Base-by-base conservation (phyloP, 2,888 invertebrate species). In the Dasysyrphus tricinctus region DNA sequence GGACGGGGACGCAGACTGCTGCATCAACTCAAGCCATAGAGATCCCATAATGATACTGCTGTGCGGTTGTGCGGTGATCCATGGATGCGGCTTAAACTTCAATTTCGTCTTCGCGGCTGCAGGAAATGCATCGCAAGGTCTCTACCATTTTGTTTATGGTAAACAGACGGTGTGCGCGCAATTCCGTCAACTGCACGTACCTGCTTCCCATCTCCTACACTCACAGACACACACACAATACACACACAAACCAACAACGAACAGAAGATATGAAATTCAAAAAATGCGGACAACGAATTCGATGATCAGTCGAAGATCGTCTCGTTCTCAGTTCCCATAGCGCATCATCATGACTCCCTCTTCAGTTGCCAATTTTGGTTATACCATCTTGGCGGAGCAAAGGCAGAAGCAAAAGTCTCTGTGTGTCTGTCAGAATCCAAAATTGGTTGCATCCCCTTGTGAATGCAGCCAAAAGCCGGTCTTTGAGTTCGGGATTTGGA, bases 101-200 rank as follows among this genome's bases (percentile, higher is more conserved):
- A 7, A 34, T 32, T 32, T 16, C n/a, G 57, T 57, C 57, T 51
- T 32, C 37, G 44, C 29, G 34, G 32, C 80, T 59, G 73, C 73
- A 84, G 75, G 80, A 75, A 88, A 70, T 77, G 78, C 77, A 79
- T 67, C 29, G 67, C 69, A 65, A 57, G 51, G 76, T 72, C 76
- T 59, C 88, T 81, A 80, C 88, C 88, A 86, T 86, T 86, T 86
- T 86, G 86, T 86, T 86, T 86, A 86, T 86, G 86, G 82, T 86
- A 86, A 86, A 86, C 86, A 86, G 86, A 82, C 82, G 75, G 78
- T 86, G 86, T 79, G 82, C 86, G 82, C 78, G 78, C 86, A 86
- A 86, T 86, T 81, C 86, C 79, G 79, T 82, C 82, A 86, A 86
- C 82, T 86, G 86, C 86, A 79, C 39, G 67, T 78, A 86, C 86